Percentiles rank a stretch among this genome's conserved stretches.
Conservation (phyloP, 2,113 vertebrate genomes). For the Vulpes ferrilata region DNA sequence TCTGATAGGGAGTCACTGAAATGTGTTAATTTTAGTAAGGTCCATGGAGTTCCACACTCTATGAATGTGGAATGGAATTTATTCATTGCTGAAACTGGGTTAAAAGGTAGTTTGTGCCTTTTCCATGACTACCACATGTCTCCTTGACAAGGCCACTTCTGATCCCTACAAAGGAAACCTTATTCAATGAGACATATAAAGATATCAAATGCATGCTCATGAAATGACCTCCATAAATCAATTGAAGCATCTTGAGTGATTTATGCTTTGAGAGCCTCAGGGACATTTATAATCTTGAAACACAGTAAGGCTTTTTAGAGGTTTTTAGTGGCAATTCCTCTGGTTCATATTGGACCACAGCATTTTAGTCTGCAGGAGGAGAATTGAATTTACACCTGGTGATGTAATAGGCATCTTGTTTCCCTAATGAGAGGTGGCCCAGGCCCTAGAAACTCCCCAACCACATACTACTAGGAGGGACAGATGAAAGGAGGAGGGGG, state of each 20-base stretch:
- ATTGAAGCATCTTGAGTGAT: conserved; percentile 47
- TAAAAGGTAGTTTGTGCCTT: conserved; percentile 31
- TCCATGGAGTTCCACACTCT: background rate
- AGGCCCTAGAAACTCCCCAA: background rate
- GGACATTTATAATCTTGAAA: conserved; percentile 60
- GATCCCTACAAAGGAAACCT: background rate
- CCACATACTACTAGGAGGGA: background rate
- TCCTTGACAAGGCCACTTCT: conserved; percentile 17
- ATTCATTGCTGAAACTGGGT: conserved; percentile 37
- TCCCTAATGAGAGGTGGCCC: background rate
- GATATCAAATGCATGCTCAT: conserved; percentile 33
- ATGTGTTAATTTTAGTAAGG: conserved; percentile 25
- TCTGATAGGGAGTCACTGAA: background rate
- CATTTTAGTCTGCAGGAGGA: background rate
- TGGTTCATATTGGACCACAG: conserved; percentile 26
- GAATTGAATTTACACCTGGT: conserved; percentile 28
- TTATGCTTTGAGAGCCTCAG: conserved; percentile 46
- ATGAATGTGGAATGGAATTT: background rate
- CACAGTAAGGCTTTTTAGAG: background rate
- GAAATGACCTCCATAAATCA: conserved; percentile 69
- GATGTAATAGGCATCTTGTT: background rate
- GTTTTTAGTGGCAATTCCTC: conserved; percentile 45
- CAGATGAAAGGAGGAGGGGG: no score
- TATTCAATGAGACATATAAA: conserved; percentile 9
- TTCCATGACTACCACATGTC: background rate